Evolutionary conservation across 1,140 invertebrate genomes (phyloP).

Genomic region (Cotesia vestalis): DNA sequence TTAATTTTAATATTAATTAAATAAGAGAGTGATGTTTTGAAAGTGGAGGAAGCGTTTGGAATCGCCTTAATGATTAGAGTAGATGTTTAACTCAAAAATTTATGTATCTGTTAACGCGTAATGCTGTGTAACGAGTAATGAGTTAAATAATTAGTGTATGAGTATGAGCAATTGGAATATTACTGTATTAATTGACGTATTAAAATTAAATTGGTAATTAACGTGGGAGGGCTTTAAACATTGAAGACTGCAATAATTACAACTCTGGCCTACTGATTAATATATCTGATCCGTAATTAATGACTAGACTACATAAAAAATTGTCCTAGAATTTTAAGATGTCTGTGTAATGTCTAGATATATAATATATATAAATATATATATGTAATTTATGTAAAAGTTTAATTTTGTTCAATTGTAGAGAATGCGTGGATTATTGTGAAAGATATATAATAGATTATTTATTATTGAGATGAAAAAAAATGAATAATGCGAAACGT

Average conservation of each 20-base stretch:
- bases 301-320: neutral
- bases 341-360: neutral
- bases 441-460: too few relatives aligned
- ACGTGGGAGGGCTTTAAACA: slow-evolving; percentile 32
- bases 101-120: too few relatives aligned
- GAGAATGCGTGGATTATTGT: too few relatives aligned
- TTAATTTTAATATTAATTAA: too few relatives aligned
- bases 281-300: slow-evolving; percentile 5
- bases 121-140: neutral
- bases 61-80: too few relatives aligned
- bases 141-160: neutral
- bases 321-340: neutral
- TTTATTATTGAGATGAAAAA: neutral
- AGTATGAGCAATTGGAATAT: too few relatives aligned
- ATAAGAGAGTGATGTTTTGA: too few relatives aligned
- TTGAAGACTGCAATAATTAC: slow-evolving; percentile 46
- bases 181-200: neutral
- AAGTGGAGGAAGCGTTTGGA: too few relatives aligned
- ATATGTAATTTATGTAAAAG: too few relatives aligned
- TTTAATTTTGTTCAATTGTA: too few relatives aligned
- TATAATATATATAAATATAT: too few relatives aligned
- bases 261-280: slow-evolving; percentile 42
- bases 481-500: neutral
- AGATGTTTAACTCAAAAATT: too few relatives aligned
- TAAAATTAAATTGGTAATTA: slow-evolving; percentile 14